Conservation (phyloP, 2,113 vertebrate species). For the Hypanus sabinus region DNA sequence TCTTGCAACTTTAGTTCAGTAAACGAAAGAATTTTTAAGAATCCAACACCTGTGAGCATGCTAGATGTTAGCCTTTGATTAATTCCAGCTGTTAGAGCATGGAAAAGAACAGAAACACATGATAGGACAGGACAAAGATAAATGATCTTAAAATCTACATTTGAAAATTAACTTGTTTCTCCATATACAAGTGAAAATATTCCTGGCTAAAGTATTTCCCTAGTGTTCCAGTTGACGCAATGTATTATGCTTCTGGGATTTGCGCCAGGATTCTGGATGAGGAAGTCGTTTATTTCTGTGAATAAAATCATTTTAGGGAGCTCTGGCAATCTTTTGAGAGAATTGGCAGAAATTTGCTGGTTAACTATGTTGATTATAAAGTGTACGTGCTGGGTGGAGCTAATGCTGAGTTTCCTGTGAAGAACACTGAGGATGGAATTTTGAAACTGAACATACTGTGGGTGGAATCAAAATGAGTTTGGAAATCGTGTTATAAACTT, state of each 20-base stretch:
- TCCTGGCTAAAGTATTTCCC: constrained; percentile 12
- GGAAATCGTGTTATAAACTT: not conserved
- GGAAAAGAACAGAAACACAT: not conserved
- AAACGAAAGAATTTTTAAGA: too few relatives aligned
- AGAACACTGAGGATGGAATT: not conserved
- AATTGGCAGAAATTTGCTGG: constrained; percentile 13
- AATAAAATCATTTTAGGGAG: constrained; percentile 25
- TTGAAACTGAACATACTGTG: not conserved
- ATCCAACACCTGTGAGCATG: not conserved
- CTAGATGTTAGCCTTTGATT: not conserved
- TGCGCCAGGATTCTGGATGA: not conserved
- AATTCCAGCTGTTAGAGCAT: not conserved
- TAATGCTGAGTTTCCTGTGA: not conserved
- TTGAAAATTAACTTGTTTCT: not conserved
- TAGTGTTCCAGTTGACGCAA: not conserved
- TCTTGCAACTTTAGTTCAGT: not conserved
- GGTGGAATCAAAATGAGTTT: not conserved
- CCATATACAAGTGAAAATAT: not conserved
- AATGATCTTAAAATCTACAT: not conserved
- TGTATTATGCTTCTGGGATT: constrained; percentile 13
- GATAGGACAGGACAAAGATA: not conserved
- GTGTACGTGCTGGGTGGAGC: not conserved
- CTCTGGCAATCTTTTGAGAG: constrained; percentile 16
- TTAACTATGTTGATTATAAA: not conserved
- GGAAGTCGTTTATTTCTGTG: constrained; percentile 30